A percentile compares a stretch with the other conserved stretches of the same genome.
phyloP scores from a whole-genome alignment of 1,140 invertebrate genomes.

The Dermatophagoides farinae region DNA sequence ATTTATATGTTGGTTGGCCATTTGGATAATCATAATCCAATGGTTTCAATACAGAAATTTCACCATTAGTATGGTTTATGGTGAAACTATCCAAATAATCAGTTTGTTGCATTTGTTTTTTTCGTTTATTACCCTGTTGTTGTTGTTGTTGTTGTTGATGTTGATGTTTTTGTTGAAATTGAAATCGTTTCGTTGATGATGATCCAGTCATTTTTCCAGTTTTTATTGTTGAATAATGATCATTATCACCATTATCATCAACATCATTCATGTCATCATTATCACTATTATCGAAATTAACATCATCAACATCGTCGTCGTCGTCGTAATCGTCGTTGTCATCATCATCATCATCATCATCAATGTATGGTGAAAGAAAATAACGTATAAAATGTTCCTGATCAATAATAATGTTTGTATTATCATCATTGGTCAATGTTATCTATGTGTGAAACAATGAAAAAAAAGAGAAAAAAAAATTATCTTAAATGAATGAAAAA shows the following conservation, averaged over 20 bases:
- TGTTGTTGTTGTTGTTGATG: too few species aligned
- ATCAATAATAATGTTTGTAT: background rate
- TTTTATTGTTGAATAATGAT: too few species aligned
- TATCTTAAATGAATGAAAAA: background rate
- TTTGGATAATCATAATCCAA: conserved; percentile 88
- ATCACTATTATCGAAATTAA: too few species aligned
- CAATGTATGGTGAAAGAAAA: too few species aligned
- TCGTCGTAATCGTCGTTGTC: too few species aligned
- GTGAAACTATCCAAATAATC: conserved; percentile 51
- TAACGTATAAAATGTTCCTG: too few species aligned
- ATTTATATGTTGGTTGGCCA: conserved; percentile 83
- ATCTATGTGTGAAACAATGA: background rate
- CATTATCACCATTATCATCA: too few species aligned
- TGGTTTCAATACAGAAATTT: conserved; percentile 58
- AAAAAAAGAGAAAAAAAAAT: background rate
- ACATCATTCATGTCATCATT: too few species aligned
- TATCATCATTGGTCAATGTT: background rate
- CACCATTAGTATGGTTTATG: conserved; percentile 76
- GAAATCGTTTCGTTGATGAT: background rate
- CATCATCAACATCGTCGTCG: too few species aligned
- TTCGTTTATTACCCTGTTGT: background rate
- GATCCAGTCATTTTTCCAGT: too few species aligned
- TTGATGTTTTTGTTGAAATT: too few species aligned
- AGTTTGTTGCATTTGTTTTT: conserved; percentile 21
- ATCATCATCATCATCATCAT: too few species aligned